These are phyloP conservation scores for Potamilus streckersoni DNA, from an alignment of 1,140 invertebrate species.

Conservation along the genomic window DNA sequence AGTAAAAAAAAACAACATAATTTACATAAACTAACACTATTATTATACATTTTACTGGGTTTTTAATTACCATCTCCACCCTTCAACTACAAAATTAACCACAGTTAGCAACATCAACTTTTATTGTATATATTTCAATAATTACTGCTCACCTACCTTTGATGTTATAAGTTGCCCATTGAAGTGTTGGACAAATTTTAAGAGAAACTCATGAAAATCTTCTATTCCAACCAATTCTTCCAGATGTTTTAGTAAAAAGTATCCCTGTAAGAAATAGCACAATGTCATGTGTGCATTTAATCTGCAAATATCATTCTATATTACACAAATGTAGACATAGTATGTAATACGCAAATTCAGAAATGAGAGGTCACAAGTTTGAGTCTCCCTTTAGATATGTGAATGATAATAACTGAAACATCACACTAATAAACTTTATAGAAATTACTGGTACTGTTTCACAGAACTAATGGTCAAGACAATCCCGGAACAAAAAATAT, in stretches of 20 bases:
- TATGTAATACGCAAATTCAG: background rate
- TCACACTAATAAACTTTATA: too few relatives aligned
- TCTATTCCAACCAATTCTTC: slow-evolving; percentile 12
- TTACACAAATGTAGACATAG: background rate
- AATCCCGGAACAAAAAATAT: too few relatives aligned
- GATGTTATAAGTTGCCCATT: slow-evolving; percentile 9
- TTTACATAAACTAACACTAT: too few relatives aligned
- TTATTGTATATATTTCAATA: too few relatives aligned
- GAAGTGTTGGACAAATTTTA: slow-evolving; percentile 8
- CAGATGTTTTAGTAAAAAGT: slow-evolving; percentile 64
- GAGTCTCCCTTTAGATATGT: background rate
- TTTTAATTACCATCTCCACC: too few relatives aligned
- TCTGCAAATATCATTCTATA: background rate
- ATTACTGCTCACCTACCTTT: slow-evolving; percentile 9
- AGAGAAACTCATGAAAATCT: background rate
- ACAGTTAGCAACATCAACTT: too few relatives aligned
- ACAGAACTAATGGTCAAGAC: too few relatives aligned
- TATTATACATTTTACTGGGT: too few relatives aligned
- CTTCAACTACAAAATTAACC: too few relatives aligned
- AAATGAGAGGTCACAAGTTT: background rate
- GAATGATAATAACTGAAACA: background rate
- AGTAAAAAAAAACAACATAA: too few relatives aligned
- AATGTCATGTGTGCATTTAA: background rate
- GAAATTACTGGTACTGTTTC: too few relatives aligned
- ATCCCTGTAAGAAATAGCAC: slow-evolving; percentile 57